Conservation (phyloP, 1,140 invertebrate genomes). For the Micrasema longulum region DNA sequence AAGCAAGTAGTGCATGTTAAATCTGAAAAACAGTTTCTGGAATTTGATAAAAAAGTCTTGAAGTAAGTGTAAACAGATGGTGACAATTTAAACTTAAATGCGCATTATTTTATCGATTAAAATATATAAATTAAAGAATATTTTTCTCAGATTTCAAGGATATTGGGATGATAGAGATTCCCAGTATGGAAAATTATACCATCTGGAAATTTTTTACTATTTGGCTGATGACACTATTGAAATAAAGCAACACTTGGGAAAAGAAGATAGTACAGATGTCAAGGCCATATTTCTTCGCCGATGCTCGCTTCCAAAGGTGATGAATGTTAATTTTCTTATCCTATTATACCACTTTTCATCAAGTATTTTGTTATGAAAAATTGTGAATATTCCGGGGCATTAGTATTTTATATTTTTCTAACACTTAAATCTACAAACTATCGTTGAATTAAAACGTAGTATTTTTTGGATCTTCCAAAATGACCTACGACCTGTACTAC, state of each 20-base stretch:
- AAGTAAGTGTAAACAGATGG: constrained; percentile 57
- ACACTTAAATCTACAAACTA: no score
- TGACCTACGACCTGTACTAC: no score
- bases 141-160: constrained; percentile 78
- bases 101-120: no score
- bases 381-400: no score
- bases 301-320: constrained; percentile 82
- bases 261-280: constrained; percentile 77
- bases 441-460: no score
- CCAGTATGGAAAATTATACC: constrained; percentile 79
- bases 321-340: not conserved
- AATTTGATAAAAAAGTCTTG: constrained; percentile 81
- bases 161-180: constrained; percentile 90
- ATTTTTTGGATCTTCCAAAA: no score
- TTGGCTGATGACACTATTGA: constrained; percentile 91
- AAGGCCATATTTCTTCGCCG: constrained; percentile 80
- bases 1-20: constrained; percentile 23
- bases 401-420: no score
- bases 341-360: no score
- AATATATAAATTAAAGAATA: no score
- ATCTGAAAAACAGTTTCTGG: constrained; percentile 73
- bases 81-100: no score
- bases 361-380: no score
- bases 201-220: constrained; percentile 85
- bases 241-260: constrained; percentile 80